Conservation (phyloP, 2,113 vertebrate genomes). For the Lepisosteus oculatus region DNA sequence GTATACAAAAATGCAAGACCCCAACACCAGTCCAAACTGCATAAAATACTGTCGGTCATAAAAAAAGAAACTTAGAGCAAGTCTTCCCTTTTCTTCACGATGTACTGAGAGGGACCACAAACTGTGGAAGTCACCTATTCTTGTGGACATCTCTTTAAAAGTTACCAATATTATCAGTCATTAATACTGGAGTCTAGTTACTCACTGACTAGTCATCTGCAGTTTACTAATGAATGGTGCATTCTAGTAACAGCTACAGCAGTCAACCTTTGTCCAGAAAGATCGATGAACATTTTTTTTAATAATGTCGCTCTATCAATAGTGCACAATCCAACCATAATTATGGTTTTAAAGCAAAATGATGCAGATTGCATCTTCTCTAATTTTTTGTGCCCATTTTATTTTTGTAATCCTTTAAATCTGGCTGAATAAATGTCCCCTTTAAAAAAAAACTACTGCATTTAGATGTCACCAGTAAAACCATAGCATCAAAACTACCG, state of each 20-base stretch:
- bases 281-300: slow-evolving; percentile 47
- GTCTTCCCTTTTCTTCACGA: slow-evolving; percentile 47
- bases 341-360: slow-evolving; percentile 69
- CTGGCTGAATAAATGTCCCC: slow-evolving; percentile 68
- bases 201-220: slow-evolving; percentile 54
- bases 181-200: slow-evolving; percentile 72
- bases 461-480: slow-evolving; percentile 69
- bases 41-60: not conserved
- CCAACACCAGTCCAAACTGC: not conserved
- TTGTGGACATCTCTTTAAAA: slow-evolving; percentile 58
- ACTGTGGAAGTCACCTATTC: slow-evolving; percentile 17
- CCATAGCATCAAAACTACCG: slow-evolving; percentile 65
- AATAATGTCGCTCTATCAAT: slow-evolving; percentile 64
- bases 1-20: slow-evolving; percentile 16
- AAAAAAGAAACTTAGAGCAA: slow-evolving; percentile 74
- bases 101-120: slow-evolving; percentile 17
- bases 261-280: slow-evolving; percentile 66
- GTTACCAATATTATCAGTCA: slow-evolving; percentile 27
- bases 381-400: slow-evolving; percentile 44
- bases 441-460: slow-evolving; percentile 57
- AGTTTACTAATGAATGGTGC: slow-evolving; percentile 61
- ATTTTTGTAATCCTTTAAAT: slow-evolving; percentile 54
- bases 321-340: slow-evolving; percentile 77
- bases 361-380: slow-evolving; percentile 52
- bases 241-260: slow-evolving; percentile 63